Evolutionary conservation across 2,888 invertebrate species (phyloP), one percentile per base, ranked within the genome.

Genomic region (Cepaea hortensis): DNA sequence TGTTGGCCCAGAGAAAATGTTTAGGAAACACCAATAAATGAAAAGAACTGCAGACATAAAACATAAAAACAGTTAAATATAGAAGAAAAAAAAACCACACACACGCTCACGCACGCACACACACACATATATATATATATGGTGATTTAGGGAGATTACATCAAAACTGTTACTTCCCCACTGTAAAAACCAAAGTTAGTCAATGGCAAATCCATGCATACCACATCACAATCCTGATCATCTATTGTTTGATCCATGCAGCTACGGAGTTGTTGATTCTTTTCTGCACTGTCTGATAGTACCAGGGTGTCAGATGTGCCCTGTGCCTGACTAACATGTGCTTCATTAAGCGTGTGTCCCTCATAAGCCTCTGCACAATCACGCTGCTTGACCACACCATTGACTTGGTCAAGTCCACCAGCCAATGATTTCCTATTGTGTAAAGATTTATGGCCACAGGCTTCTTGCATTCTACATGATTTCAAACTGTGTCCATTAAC

Each of bases 161-260:
- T 88, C 46, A 90, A 73, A 5, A 92, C 88, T 20, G 90, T 91
- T 88, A 92, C 90, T 88, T 92, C 92, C 55, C 91, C 90, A 88
- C 92, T 92, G 65, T 91, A 91, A 88, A 90, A 91, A n/a, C 92
- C 92, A 68, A 92, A 89, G 81, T 92, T 92, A 7, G 92, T 91
- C 87, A 92, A 81, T 15, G 92, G 92, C 18, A 92, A 81, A 88
- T 92, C 92, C 65, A 92, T 87, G 50, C 90, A 91, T 3, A 91
- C 90, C 79, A 79, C 70, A 5, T 84, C 68, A 81, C 46, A 46
- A 20, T 48, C 77, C 11, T 18, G 35, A 50, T 73, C 81, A n/a
- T 48, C 81, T 23, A 70, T 62, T 20, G 48, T n/a, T 7, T 81
- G 50, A 55, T 72, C 4, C 55, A 35, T 18, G 23, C n/a, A 2